Conservation (phyloP, 2,888 invertebrate genomes). For the Folsomia manolachei region DNA sequence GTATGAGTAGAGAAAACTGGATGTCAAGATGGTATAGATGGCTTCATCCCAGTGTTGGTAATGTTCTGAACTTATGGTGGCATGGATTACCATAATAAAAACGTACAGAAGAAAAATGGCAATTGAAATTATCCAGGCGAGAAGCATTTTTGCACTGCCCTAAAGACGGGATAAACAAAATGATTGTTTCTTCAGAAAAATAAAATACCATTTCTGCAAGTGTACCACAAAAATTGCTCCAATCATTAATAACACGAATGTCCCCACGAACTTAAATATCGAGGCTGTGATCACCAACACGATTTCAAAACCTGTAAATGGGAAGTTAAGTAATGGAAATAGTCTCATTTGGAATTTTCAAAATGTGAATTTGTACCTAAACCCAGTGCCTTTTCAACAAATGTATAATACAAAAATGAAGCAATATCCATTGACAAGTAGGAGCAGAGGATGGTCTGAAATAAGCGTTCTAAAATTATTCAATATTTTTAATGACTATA, state of each 20-base stretch:
- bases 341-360: too few species aligned
- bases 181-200: background rate
- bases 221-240: slow-evolving; percentile 2
- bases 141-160: slow-evolving; percentile 15
- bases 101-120: slow-evolving; percentile 3
- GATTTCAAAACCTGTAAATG: too few species aligned
- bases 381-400: background rate
- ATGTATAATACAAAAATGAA: background rate
- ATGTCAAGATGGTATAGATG: background rate
- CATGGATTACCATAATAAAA: background rate
- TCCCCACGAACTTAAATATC: background rate
- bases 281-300: too few species aligned
- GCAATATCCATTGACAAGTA: background rate
- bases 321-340: too few species aligned
- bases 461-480: background rate
- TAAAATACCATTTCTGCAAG: background rate
- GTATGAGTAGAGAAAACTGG: background rate
- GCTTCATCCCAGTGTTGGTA: background rate
- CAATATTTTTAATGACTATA: background rate
- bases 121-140: slow-evolving; percentile 21
- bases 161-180: background rate
- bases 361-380: background rate
- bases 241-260: slow-evolving; percentile 6
- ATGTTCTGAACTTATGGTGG: background rate
- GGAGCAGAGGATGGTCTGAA: background rate